Conservation (phyloP, 2,797 vertebrate species). For the Anguilla marmorata region DNA sequence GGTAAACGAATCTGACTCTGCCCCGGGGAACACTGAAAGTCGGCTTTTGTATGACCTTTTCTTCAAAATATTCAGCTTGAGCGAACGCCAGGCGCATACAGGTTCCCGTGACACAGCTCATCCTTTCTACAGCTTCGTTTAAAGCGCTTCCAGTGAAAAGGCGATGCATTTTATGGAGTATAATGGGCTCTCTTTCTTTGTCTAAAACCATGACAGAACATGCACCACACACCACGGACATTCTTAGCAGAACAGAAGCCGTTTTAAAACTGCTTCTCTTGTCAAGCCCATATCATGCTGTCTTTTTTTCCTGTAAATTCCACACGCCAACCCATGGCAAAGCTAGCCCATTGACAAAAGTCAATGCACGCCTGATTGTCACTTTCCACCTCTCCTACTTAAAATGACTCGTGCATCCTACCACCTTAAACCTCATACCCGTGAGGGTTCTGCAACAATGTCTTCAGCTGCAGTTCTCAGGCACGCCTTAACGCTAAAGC, state of each 20-base stretch:
- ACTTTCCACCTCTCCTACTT: background rate
- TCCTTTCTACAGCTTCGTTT: background rate
- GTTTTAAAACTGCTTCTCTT: background rate
- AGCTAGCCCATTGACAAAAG: background rate
- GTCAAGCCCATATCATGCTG: background rate
- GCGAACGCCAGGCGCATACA: background rate
- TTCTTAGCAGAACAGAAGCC: background rate
- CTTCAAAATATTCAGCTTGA: conserved; percentile 19
- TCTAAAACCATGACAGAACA: background rate
- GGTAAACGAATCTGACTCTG: background rate
- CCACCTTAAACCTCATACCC: background rate
- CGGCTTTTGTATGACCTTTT: background rate
- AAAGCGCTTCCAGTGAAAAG: background rate
- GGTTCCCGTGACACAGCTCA: conserved; percentile 13
- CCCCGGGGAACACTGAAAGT: background rate
- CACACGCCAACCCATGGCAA: background rate
- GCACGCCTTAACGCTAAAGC: background rate
- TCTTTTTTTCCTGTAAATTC: background rate
- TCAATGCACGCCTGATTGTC: background rate
- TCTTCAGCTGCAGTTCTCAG: conserved; percentile 10
- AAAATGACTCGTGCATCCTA: background rate
- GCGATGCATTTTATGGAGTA: background rate
- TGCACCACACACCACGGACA: background rate
- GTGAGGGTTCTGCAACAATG: background rate
- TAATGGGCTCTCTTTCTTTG: background rate